Percentiles rank a stretch among this genome's conserved stretches.
Conservation (phyloP, 2,888 invertebrate species). For the Teleiodes luculella region DNA sequence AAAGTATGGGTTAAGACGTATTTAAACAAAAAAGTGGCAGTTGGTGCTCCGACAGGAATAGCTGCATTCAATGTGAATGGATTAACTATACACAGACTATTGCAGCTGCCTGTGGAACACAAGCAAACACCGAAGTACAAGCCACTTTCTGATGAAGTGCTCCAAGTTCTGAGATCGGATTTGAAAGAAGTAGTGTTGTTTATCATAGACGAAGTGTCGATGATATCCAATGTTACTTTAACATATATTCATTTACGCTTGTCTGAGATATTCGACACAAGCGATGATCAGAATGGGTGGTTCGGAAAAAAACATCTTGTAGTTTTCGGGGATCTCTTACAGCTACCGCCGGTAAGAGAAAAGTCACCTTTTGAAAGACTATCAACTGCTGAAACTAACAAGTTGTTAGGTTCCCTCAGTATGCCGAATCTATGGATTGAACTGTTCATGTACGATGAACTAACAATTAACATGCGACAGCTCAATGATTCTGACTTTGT, state of each 20-base stretch:
- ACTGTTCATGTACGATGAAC: constrained; percentile 28
- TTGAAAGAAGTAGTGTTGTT: constrained; percentile 30
- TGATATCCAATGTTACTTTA: constrained; percentile 28
- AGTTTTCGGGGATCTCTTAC: constrained; percentile 40
- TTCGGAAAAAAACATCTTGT: constrained; percentile 36
- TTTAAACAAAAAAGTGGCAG: constrained; percentile 29
- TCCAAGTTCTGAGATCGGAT: constrained; percentile 27
- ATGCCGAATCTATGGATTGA: constrained; percentile 28
- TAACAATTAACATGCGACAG: constrained; percentile 24
- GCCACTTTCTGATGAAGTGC: constrained; percentile 29
- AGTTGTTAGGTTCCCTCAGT: constrained; percentile 27
- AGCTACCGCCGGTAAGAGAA: constrained; percentile 36
- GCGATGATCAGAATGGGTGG: constrained; percentile 32
- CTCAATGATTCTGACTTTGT: constrained; percentile 28
- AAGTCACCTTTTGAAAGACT: constrained; percentile 32
- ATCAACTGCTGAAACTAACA: constrained; percentile 24
- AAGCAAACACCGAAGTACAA: constrained; percentile 34
- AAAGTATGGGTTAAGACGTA: constrained; percentile 29
- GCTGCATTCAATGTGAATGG: constrained; percentile 43
- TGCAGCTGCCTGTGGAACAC: constrained; percentile 38
- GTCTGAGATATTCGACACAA: constrained; percentile 34
- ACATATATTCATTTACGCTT: constrained; percentile 22
- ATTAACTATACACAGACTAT: constrained; percentile 35
- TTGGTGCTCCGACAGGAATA: constrained; percentile 32
- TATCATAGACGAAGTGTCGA: constrained; percentile 34